Evolutionary conservation across 1,140 invertebrate species (phyloP), one percentile per base, ranked within the genome.

Genomic region (Cryptotermes secundus): DNA sequence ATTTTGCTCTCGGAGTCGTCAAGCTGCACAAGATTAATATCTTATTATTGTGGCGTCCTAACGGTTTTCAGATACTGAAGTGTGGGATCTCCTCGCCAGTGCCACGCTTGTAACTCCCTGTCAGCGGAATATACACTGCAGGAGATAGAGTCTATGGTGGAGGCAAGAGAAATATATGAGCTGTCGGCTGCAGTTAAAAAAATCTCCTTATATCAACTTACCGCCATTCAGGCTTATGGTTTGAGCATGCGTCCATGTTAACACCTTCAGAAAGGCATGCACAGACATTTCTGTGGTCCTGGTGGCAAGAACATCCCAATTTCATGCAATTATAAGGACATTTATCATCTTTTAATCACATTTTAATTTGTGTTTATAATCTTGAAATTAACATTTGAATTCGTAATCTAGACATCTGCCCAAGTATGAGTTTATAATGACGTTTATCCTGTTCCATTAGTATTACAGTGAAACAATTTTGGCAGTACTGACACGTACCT

Each of bases 1-100:
- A 72, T 72, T 72, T 72, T 72, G 26, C 31, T 31, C 16, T 72
- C 59, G 14, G n/a, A 72, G 59, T 72, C n/a, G 24, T 59, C 53
- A 59, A 59, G 53, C 7, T 7, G 22, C 2, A n/a, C 9, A 72
- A 72, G 59, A 72, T 72, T 81, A 81, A 81, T 81, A 35, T 35
- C 24, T 81, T 81, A 45, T 81, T 81, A 81, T 81, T 34, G 80
- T 34, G 80, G 42, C 22, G 31, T 19, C 80, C 35, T 81, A 81
- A 81, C 35, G 80, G 80, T 81, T 81, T 81, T 81, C 34, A 81
- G 80, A 81, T 81, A 81, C 80, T 12, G 3, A 0, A 72, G 26
- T n/a, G 31, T 16, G 31, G 6, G n/a, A n/a, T n/a, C n/a, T n/a
- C n/a, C n/a, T n/a, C n/a, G n/a, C 26, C n/a, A 72, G 3, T 1